Percentiles rank a stretch among this genome's conserved stretches.
Evolutionary conservation across 2,888 invertebrate species (phyloP).

Genomic region (Phania funesta): DNA sequence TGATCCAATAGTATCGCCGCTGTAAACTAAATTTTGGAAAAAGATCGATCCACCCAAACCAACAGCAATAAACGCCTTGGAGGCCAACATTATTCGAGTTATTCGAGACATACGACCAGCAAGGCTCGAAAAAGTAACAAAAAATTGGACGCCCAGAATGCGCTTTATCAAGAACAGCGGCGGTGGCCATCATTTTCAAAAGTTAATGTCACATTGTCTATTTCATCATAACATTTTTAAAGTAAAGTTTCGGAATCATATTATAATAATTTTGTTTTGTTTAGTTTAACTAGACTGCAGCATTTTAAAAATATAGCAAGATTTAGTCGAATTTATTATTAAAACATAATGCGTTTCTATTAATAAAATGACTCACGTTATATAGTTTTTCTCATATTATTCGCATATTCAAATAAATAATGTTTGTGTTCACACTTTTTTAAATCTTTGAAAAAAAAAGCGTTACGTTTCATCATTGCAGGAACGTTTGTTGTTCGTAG

Average conservation of each 20-base stretch:
- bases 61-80: too few relatives aligned
- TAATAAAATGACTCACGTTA: slow-evolving; percentile 59
- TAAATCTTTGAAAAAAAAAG: slow-evolving; percentile 9
- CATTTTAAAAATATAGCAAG: slow-evolving; percentile 42
- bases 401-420: slow-evolving; percentile 23
- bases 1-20: too few relatives aligned
- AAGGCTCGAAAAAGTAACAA: too few relatives aligned
- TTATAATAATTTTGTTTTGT: not conserved
- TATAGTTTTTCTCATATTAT: slow-evolving; percentile 15
- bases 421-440: slow-evolving; percentile 49
- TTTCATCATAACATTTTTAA: not conserved
- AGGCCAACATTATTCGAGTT: too few relatives aligned
- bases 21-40: too few relatives aligned
- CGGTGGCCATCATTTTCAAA: too few relatives aligned
- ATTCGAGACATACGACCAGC: too few relatives aligned
- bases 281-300: slow-evolving; percentile 2
- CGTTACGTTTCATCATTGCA: not conserved
- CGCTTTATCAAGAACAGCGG: too few relatives aligned
- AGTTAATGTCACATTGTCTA: not conserved
- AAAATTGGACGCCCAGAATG: too few relatives aligned
- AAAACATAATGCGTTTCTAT: slow-evolving; percentile 55
- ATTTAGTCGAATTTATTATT: slow-evolving; percentile 56
- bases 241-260: not conserved
- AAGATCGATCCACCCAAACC: too few relatives aligned
- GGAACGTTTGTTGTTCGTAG: not conserved